Conservation (phyloP, 2,797 vertebrate genomes). For the Anguilla anguilla region DNA sequence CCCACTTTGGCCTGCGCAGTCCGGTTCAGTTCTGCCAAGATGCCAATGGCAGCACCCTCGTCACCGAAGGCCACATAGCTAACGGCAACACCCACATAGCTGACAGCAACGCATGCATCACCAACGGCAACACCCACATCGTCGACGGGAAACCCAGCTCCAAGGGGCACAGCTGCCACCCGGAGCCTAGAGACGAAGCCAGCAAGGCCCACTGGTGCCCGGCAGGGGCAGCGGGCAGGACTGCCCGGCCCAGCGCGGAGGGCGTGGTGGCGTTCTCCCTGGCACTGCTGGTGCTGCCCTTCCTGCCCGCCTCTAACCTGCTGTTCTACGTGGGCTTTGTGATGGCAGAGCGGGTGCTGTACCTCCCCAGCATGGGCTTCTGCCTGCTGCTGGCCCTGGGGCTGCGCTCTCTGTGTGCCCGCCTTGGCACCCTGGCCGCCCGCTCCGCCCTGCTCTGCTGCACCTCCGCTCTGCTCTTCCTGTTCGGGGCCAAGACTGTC, state of each 20-base stretch:
- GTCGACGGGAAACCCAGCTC: slow-evolving; percentile 78
- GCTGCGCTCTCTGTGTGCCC: slow-evolving; percentile 84
- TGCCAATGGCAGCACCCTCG: slow-evolving; percentile 78
- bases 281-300: slow-evolving; percentile 89
- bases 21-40: slow-evolving; percentile 67
- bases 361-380: slow-evolving; percentile 99
- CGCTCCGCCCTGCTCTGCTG: slow-evolving; percentile 85
- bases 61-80: slow-evolving; percentile 65
- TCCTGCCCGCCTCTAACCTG: slow-evolving; percentile 94
- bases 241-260: slow-evolving; percentile 86
- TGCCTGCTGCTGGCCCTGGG: slow-evolving; percentile 93
- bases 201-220: slow-evolving; percentile 60
- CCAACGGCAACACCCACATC: too few relatives aligned
- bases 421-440: slow-evolving; percentile 77
- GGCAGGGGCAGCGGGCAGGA: slow-evolving; percentile 65
- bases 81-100: not conserved
- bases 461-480: slow-evolving; percentile 81
- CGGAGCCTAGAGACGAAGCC: slow-evolving; percentile 81
- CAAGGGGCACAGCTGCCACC: slow-evolving; percentile 87
- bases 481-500: slow-evolving; percentile 90
- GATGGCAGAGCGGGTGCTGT: slow-evolving; percentile 96
- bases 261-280: slow-evolving; percentile 90
- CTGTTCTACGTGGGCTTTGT: slow-evolving; percentile 99
- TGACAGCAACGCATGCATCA: too few relatives aligned
- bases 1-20: slow-evolving; percentile 78